These are phyloP conservation scores for Ispidina lecontei DNA, from an alignment of 2,797 vertebrate species.

Conservation along the genomic window DNA sequence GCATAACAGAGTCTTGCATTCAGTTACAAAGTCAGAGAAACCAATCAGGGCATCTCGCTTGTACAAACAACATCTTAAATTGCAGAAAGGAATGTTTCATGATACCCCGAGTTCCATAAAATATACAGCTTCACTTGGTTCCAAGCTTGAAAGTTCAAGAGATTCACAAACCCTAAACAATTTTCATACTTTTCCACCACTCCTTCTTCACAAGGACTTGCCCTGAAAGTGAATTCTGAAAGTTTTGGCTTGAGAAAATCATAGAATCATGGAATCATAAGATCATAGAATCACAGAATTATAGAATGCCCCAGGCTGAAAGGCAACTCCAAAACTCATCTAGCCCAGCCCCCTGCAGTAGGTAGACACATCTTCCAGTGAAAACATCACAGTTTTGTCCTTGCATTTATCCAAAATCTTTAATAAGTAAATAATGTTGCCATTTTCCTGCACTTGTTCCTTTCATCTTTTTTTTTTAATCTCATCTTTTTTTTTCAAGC, in stretches of 20 bases:
- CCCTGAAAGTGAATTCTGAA: not conserved
- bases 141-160: slow-evolving; percentile 1
- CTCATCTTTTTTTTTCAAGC: not conserved
- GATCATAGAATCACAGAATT: too few relatives aligned
- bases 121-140: not conserved
- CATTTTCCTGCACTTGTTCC: not conserved
- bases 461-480: not conserved
- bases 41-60: not conserved
- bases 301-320: too few relatives aligned
- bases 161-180: not conserved
- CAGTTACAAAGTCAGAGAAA: slow-evolving; percentile 44
- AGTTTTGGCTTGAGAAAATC: not conserved
- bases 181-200: not conserved
- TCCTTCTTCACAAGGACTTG: not conserved
- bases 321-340: too few relatives aligned
- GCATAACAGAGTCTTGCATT: slow-evolving; percentile 38
- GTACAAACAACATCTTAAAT: slow-evolving; percentile 40
- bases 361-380: not conserved
- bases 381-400: not conserved
- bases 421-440: not conserved
- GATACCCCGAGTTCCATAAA: not conserved
- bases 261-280: too few relatives aligned
- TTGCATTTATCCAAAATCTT: not conserved
- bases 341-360: too few relatives aligned
- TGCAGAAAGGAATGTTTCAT: slow-evolving; percentile 6